Evolutionary conservation across 1,140 invertebrate species (phyloP).

Genomic region (Leptinotarsa defecta): DNA sequence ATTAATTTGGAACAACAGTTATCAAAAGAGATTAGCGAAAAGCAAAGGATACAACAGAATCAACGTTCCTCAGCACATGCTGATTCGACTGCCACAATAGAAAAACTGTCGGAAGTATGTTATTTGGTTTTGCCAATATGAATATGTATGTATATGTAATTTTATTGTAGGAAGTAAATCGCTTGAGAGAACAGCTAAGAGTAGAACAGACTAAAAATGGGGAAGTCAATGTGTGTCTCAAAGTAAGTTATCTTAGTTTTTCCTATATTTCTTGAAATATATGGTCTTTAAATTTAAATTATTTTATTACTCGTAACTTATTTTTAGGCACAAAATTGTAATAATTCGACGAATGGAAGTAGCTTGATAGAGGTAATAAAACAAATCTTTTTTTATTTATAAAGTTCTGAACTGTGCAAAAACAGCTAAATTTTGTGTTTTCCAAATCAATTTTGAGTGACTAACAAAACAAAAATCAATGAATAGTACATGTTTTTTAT

Average conservation of each 20-base stretch:
- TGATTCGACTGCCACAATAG: constrained; percentile 36
- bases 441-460: neutral
- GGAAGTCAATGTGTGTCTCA: constrained; percentile 29
- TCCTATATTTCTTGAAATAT: neutral
- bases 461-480: no score
- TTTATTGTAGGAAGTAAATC: constrained; percentile 38
- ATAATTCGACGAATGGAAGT: constrained; percentile 27
- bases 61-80: constrained; percentile 9
- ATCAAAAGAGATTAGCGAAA: constrained; percentile 28
- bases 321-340: constrained; percentile 28
- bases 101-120: constrained; percentile 41
- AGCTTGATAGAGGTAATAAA: constrained; percentile 25
- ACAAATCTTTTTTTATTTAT: neutral
- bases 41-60: constrained; percentile 21
- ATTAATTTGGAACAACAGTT: constrained; percentile 32
- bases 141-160: no score
- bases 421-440: neutral
- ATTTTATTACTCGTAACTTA: neutral
- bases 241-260: constrained; percentile 29
- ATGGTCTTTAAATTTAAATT: neutral
- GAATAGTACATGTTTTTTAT: no score
- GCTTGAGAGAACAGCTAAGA: constrained; percentile 33
- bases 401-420: neutral
- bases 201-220: constrained; percentile 36
- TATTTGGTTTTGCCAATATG: constrained; percentile 23